A percentile compares a stretch with the other conserved stretches of the same genome.
phyloP scores from a whole-genome alignment of 92 coral and sea anemone genomes.

The Virgularia gustaviana region DNA sequence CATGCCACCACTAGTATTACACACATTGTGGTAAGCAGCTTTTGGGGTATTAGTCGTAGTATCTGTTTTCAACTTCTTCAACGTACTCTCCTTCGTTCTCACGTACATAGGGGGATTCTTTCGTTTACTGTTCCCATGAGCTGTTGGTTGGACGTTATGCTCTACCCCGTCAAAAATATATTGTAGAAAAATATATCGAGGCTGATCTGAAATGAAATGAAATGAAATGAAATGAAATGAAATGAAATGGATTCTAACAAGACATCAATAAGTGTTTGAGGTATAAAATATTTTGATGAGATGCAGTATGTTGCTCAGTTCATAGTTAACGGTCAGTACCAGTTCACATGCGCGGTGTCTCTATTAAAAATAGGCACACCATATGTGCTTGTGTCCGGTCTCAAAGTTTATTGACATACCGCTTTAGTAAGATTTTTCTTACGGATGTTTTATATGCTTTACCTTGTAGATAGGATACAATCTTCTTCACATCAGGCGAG shows the following conservation, averaged over 20 bases:
- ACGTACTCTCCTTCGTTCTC: conserved; percentile 32
- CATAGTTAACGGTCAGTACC: no score
- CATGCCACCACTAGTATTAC: conserved; percentile 34
- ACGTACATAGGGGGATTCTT: conserved; percentile 24
- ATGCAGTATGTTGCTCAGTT: background rate
- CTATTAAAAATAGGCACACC: no score
- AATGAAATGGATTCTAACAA: background rate
- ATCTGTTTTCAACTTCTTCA: conserved; percentile 15
- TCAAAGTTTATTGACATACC: no score
- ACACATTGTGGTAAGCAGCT: conserved; percentile 39
- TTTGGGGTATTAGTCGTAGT: conserved; percentile 19
- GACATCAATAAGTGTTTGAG: background rate
- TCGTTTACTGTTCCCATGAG: conserved; percentile 25
- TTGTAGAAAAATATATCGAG: conserved; percentile 6
- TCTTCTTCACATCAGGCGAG: conserved; percentile 13
- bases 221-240: no score
- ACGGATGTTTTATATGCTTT: no score
- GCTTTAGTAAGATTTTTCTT: no score
- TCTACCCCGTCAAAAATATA: conserved; percentile 15
- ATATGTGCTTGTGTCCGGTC: no score
- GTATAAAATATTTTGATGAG: no score
- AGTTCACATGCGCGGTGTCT: no score
- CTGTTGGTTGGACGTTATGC: conserved; percentile 1
- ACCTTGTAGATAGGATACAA: conserved; percentile 18
- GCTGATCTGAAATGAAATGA: background rate